A percentile compares a stretch with the other conserved stretches of the same genome.
These are phyloP conservation scores for Hyposmocoma kahamanoa DNA, from an alignment of 1,140 invertebrate species.

Conservation along the genomic window DNA sequence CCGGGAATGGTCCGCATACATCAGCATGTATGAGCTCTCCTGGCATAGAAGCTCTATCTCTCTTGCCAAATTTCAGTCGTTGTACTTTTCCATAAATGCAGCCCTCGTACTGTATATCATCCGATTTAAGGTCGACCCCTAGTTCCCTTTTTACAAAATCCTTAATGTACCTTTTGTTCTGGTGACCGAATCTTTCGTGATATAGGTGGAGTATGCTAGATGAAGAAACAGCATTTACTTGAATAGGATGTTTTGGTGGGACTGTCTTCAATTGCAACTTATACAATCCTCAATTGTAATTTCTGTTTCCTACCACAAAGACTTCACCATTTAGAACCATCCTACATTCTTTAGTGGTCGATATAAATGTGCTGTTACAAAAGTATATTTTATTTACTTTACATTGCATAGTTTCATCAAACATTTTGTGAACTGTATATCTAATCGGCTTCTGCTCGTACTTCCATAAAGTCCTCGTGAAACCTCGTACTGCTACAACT, in stretches of 20 bases:
- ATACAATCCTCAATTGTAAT: conserved; percentile 2
- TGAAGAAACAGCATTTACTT: background rate
- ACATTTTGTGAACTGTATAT: too few species aligned
- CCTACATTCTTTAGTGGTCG: too few species aligned
- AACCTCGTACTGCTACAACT: too few species aligned
- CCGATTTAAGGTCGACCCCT: background rate
- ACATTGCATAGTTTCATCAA: too few species aligned
- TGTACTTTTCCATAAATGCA: conserved; percentile 19
- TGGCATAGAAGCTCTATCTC: conserved; percentile 14
- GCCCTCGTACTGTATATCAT: conserved; percentile 11
- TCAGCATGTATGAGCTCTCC: conserved; percentile 10
- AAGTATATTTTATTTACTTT: too few species aligned
- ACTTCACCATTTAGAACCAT: too few species aligned
- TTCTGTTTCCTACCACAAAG: background rate
- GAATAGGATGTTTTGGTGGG: background rate
- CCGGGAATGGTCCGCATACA: conserved; percentile 11
- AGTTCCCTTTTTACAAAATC: conserved; percentile 2
- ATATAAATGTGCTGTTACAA: too few species aligned
- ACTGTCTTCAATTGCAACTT: background rate
- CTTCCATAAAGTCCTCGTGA: too few species aligned
- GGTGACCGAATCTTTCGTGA: conserved; percentile 3
- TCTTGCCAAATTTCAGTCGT: conserved; percentile 13
- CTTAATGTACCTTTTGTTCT: background rate
- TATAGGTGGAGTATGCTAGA: background rate
- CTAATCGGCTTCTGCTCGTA: too few species aligned